Base-by-base conservation (phyloP, 2,888 invertebrate species). In the Melanargia galathea region DNA sequence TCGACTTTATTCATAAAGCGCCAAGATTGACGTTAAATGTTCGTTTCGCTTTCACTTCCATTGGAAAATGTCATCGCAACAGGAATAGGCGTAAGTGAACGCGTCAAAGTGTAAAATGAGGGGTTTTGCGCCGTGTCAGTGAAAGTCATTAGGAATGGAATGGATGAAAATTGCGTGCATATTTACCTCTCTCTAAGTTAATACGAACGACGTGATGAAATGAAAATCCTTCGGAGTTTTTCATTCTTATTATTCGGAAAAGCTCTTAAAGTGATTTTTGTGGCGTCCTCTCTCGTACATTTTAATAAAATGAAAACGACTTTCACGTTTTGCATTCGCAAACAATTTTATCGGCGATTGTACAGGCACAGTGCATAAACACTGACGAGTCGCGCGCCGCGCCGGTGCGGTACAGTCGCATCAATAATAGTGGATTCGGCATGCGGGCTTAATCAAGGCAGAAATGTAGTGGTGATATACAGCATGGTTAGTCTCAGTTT, bases 81-180 rank as follows among this genome's bases (percentile, higher is more conserved):
- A 87, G 83, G 82, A 86, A 86, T 84, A 85, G 82, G 82, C 83
- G 86, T 87, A 89, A 90, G 90, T 87, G 90, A 87, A 90, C 86
- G 91, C 91, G 90, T 88, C 90, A 90, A 90, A 90, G 90, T 91
- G 90, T 90, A 90, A 90, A 91, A 91, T 88, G 90, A 90, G 91
- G 89, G 90, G 88, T 87, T 89, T 90, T 82, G 82, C 87, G 85
- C 78, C 84, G 84, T 87, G 90, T 89, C 90, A 90, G 86, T 83
- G 88, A 87, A 90, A 91, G 91, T 91, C 91, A 90, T 91, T 90
- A 91, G 87, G 86, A 90, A 81, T 76, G 89, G 87, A 89, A 89
- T 88, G 87, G 86, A 88, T 89, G 89, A 84, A 86, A 90, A 90
- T 90, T 89, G 87, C 89, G 86, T 86, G 84, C 87, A 88, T 90